These are phyloP conservation scores for Microplitis mediator DNA, from an alignment of 1,140 invertebrate species.

Conservation along the genomic window DNA sequence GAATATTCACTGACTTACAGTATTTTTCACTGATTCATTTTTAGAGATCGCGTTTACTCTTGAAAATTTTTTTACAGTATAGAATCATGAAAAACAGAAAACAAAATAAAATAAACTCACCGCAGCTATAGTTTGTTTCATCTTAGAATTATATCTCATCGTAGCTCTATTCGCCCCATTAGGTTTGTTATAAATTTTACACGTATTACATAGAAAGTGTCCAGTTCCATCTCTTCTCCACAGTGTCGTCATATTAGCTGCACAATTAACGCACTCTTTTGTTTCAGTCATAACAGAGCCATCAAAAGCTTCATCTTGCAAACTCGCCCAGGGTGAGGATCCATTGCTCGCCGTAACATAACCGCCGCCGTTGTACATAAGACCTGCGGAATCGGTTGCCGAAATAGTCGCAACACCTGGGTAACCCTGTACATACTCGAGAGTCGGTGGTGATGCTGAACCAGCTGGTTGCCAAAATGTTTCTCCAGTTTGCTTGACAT, in stretches of 20 bases:
- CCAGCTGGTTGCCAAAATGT: slow-evolving; percentile 46
- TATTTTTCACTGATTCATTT: too few relatives aligned
- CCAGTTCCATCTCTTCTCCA: slow-evolving; percentile 89
- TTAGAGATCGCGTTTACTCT: too few relatives aligned
- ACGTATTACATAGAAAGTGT: slow-evolving; percentile 90
- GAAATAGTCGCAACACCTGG: slow-evolving; percentile 42
- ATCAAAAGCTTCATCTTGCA: slow-evolving; percentile 51
- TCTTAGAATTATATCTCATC: slow-evolving; percentile 57
- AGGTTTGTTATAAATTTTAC: slow-evolving; percentile 81
- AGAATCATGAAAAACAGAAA: not conserved
- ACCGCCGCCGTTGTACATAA: slow-evolving; percentile 46
- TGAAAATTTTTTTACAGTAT: not conserved
- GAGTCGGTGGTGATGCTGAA: slow-evolving; percentile 43
- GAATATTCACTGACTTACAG: too few relatives aligned
- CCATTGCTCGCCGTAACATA: slow-evolving; percentile 46
- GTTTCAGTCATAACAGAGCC: slow-evolving; percentile 60
- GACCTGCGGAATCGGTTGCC: slow-evolving; percentile 43
- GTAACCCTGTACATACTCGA: slow-evolving; percentile 49
- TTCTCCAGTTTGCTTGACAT: slow-evolving; percentile 48
- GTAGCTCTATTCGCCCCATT: slow-evolving; percentile 86
- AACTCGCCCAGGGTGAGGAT: slow-evolving; percentile 42
- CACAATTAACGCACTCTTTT: slow-evolving; percentile 91
- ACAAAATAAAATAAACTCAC: slow-evolving; percentile 38
- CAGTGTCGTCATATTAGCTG: slow-evolving; percentile 80
- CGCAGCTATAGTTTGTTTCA: slow-evolving; percentile 62